Conservation (phyloP, 2,797 vertebrate species). For the Mormyrops attenuatus region DNA sequence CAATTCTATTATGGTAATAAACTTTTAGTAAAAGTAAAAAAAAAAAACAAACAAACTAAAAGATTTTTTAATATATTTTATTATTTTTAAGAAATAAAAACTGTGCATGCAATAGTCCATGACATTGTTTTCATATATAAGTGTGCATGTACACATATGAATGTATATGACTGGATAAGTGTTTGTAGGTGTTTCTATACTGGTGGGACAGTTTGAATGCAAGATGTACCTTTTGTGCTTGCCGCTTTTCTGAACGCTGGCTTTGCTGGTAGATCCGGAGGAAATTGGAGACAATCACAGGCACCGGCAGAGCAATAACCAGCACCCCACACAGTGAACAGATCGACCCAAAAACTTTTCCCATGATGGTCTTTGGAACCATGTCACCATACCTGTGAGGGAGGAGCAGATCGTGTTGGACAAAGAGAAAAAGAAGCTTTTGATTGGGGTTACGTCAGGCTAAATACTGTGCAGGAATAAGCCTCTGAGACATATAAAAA, state of each 20-base stretch:
- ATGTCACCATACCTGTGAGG: slow-evolving; percentile 86
- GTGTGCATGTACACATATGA: neutral
- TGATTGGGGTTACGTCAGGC: neutral
- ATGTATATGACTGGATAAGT: neutral
- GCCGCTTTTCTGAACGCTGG: slow-evolving; percentile 86
- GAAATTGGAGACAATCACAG: slow-evolving; percentile 95
- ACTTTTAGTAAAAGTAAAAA: neutral
- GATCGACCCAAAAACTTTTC: slow-evolving; percentile 93
- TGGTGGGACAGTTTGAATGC: neutral
- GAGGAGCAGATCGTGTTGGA: slow-evolving; percentile 24
- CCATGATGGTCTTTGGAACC: slow-evolving; percentile 95
- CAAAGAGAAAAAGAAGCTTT: neutral
- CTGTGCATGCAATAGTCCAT: neutral
- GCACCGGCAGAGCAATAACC: slow-evolving; percentile 90
- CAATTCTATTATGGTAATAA: neutral
- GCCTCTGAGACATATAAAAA: neutral
- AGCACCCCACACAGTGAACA: slow-evolving; percentile 91
- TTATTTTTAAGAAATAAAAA: neutral
- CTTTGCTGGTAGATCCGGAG: slow-evolving; percentile 96
- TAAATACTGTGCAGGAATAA: neutral
- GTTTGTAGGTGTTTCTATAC: neutral
- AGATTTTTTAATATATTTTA: neutral
- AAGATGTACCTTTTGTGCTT: slow-evolving; percentile 79
- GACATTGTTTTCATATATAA: neutral
- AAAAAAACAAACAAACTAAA: neutral